Evolutionary conservation across 2,797 vertebrate species (phyloP).

Genomic region (Manis crassicaudata): DNA sequence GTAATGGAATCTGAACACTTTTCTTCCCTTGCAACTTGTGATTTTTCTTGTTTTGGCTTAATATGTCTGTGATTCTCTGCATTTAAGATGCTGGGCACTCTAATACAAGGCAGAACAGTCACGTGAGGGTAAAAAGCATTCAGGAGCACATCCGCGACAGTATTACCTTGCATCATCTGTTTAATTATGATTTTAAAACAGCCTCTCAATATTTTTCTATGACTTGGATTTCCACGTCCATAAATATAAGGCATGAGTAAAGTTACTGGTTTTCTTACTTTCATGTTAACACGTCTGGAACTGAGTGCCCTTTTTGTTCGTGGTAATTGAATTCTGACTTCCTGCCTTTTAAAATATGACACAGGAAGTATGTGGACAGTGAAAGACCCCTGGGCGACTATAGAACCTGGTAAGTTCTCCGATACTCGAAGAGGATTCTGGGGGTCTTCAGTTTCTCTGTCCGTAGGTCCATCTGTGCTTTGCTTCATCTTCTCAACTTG

Average conservation of each 20-base stretch:
- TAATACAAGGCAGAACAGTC: not conserved
- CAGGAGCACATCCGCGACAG: not conserved
- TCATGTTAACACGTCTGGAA: not conserved
- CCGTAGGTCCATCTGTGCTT: not conserved
- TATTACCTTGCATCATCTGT: not conserved
- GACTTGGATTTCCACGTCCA: not conserved
- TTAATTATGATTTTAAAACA: not conserved
- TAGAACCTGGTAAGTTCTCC: not conserved
- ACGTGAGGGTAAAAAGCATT: not conserved
- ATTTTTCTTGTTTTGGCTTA: not conserved
- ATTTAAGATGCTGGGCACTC: not conserved
- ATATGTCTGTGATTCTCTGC: not conserved
- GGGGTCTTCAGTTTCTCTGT: not conserved
- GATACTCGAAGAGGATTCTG: not conserved
- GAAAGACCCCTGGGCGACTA: not conserved
- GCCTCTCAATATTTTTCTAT: not conserved
- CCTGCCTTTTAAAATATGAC: not conserved
- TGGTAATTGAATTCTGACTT: not conserved
- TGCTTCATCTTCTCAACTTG: constrained; percentile 22
- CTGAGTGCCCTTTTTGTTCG: not conserved
- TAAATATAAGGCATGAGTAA: not conserved
- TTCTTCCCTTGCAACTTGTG: constrained; percentile 21
- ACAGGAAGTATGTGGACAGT: not conserved
- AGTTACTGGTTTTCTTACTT: constrained; percentile 17
- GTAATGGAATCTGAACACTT: not conserved